A percentile compares a stretch with the other conserved stretches of the same genome.
phyloP scores from a whole-genome alignment of 2,888 invertebrate species.

The Melanophora roralis region DNA sequence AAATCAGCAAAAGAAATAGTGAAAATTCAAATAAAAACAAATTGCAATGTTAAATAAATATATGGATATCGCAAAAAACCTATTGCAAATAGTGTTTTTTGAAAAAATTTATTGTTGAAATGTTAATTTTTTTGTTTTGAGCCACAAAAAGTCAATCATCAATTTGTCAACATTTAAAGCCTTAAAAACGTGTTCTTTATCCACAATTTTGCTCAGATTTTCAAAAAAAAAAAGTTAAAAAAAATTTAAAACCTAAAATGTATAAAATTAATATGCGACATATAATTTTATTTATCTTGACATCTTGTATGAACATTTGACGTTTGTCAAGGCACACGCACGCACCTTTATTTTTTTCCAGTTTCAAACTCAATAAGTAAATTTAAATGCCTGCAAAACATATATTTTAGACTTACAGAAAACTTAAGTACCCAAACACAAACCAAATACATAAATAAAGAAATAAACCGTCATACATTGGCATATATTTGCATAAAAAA shows the following conservation, averaged over 20 bases:
- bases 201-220: slow-evolving; percentile 32
- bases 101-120: slow-evolving; percentile 2
- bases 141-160: slow-evolving; percentile 14
- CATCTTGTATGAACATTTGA: slow-evolving; percentile 60
- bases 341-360: slow-evolving; percentile 45
- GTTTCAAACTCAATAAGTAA: slow-evolving; percentile 37
- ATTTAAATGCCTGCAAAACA: slow-evolving; percentile 52
- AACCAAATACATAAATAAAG: background rate
- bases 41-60: slow-evolving; percentile 39
- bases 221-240: background rate
- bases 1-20: background rate
- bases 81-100: too few relatives aligned
- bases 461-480: slow-evolving; percentile 19
- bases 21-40: background rate
- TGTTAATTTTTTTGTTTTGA: background rate
- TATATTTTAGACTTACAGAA: slow-evolving; percentile 53
- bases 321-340: slow-evolving; percentile 60
- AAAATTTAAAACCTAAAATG: slow-evolving; percentile 14
- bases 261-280: slow-evolving; percentile 44
- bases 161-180: slow-evolving; percentile 53
- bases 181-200: slow-evolving; percentile 52
- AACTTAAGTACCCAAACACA: slow-evolving; percentile 10
- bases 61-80: background rate
- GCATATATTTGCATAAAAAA: slow-evolving; percentile 58
- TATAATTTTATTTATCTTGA: slow-evolving; percentile 59